Percentiles rank a stretch among this genome's conserved stretches.
Evolutionary conservation across 2,113 vertebrate genomes (phyloP).

Genomic region (Speoplatyrhinus poulsoni): DNA sequence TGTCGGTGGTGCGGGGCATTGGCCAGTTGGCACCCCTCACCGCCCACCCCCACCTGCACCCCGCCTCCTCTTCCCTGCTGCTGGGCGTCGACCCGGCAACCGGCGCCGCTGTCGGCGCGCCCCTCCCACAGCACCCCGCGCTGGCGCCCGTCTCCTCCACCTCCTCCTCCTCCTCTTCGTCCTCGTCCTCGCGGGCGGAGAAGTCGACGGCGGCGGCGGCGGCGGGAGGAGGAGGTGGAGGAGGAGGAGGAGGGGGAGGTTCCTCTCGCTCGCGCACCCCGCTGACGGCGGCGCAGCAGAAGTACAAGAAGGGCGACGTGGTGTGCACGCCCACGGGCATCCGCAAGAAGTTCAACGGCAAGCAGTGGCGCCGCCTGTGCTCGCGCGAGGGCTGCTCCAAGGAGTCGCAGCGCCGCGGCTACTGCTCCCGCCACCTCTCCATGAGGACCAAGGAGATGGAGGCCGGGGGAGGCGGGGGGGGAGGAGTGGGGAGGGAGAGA

Average conservation of each 20-base stretch:
- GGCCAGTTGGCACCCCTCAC: slow-evolving; percentile 68
- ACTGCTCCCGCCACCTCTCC: slow-evolving; percentile 92
- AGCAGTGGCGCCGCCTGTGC: slow-evolving; percentile 91
- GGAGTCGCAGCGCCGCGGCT: slow-evolving; percentile 89
- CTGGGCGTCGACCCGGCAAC: slow-evolving; percentile 67
- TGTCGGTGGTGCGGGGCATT: slow-evolving; percentile 74
- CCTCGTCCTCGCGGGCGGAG: slow-evolving; percentile 68
- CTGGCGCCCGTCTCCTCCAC: slow-evolving; percentile 59
- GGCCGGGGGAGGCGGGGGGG: slow-evolving; percentile 80
- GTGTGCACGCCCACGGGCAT: slow-evolving; percentile 93
- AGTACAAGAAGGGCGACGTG: slow-evolving; percentile 93
- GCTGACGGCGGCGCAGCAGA: slow-evolving; percentile 87
- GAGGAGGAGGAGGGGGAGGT: slow-evolving; percentile 49
- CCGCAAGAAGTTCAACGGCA: slow-evolving; percentile 93
- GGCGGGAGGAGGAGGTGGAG: slow-evolving; percentile 38
- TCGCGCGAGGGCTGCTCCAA: slow-evolving; percentile 92
- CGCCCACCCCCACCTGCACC: slow-evolving; percentile 56
- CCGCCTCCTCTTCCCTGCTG: slow-evolving; percentile 69
- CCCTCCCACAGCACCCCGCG: slow-evolving; percentile 64
- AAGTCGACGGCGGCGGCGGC: slow-evolving; percentile 63
- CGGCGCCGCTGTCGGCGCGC: slow-evolving; percentile 55
- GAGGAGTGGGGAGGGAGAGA: slow-evolving; percentile 77
- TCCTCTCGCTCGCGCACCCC: slow-evolving; percentile 85
- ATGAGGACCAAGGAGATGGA: slow-evolving; percentile 97
- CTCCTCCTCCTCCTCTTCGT: slow-evolving; percentile 49